Evolutionary conservation across 2,888 invertebrate species (phyloP).

Genomic region (Platycnemis pennipes): DNA sequence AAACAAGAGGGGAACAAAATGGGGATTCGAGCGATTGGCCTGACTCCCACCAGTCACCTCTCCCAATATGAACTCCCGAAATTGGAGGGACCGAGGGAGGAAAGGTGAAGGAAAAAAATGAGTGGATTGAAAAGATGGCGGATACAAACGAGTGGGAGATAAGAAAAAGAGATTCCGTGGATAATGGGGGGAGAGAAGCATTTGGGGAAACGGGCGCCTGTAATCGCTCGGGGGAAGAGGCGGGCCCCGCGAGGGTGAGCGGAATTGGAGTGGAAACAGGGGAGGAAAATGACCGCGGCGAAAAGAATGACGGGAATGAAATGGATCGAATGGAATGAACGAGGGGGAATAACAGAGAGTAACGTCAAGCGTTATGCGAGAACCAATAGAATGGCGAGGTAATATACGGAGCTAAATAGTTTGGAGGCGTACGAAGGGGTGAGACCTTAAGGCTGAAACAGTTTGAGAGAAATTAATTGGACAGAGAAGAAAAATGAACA

Average conservation of each 20-base stretch:
- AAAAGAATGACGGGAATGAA: not conserved
- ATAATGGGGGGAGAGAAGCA: not conserved
- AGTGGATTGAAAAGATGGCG: not conserved
- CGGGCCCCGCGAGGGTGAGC: not conserved
- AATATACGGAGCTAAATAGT: not conserved
- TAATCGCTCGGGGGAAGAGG: not conserved
- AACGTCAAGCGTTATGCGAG: not conserved
- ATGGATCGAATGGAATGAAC: not conserved
- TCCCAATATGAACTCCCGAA: not conserved
- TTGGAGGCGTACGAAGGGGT: not conserved
- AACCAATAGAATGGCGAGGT: not conserved
- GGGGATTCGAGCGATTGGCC: not conserved
- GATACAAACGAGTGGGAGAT: not conserved
- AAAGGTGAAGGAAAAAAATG: not conserved
- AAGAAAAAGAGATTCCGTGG: not conserved
- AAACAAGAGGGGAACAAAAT: not conserved
- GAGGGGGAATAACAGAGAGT: not conserved
- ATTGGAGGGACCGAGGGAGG: not conserved
- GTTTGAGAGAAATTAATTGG: too few relatives aligned
- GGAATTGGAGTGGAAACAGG: not conserved
- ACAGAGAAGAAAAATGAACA: too few relatives aligned
- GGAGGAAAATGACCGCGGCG: not conserved
- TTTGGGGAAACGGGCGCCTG: not conserved
- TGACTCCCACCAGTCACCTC: not conserved
- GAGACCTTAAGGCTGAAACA: too few relatives aligned